These are phyloP conservation scores for Agriopis leucophaearia DNA, from an alignment of 2,888 invertebrate genomes.

Conservation along the genomic window DNA sequence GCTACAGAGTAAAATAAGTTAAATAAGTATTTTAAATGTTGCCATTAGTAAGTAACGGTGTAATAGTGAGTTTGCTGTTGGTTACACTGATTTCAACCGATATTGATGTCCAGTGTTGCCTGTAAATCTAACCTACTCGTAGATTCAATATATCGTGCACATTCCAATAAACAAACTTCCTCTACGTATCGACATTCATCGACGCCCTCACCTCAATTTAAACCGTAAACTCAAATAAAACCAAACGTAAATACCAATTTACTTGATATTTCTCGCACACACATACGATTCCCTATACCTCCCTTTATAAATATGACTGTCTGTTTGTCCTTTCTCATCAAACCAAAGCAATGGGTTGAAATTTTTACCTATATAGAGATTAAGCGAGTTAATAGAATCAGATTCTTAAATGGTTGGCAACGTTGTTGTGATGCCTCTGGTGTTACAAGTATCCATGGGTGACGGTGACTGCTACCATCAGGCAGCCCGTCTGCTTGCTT, in stretches of 20 bases:
- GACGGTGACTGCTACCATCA: no score
- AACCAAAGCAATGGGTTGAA: not conserved
- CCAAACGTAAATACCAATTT: slow-evolving; percentile 16
- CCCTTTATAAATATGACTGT: not conserved
- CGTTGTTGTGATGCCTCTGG: no score
- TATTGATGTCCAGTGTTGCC: not conserved
- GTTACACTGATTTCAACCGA: no score
- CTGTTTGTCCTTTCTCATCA: not conserved
- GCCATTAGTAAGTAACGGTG: no score
- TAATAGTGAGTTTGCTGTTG: no score
- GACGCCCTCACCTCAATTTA: slow-evolving; percentile 24
- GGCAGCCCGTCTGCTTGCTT: no score
- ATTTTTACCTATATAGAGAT: not conserved
- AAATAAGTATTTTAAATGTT: no score
- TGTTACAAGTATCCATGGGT: no score
- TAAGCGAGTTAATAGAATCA: no score
- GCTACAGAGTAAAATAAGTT: no score
- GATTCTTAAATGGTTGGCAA: no score
- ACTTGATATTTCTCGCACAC: slow-evolving; percentile 23
- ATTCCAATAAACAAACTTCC: slow-evolving; percentile 27
- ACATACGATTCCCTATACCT: not conserved
- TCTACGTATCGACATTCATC: slow-evolving; percentile 20
- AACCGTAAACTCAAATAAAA: slow-evolving; percentile 33
- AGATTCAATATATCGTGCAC: not conserved
- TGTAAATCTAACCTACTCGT: not conserved